These are phyloP conservation scores for Himalopsyche anomala DNA, from an alignment of 2,888 invertebrate genomes.

Conservation along the genomic window DNA sequence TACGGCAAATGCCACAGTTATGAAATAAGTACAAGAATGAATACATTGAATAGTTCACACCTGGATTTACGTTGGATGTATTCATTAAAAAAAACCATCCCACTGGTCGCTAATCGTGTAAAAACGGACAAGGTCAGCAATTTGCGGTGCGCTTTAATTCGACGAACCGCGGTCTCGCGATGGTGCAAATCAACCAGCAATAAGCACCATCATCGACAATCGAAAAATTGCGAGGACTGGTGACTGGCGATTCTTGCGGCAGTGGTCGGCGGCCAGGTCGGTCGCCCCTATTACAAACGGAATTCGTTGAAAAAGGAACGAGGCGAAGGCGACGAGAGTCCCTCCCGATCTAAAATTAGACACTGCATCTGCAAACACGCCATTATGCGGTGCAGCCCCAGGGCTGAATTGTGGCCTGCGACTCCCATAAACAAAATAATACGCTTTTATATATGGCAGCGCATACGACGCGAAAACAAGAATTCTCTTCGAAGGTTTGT, in stretches of 20 bases:
- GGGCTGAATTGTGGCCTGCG: background rate
- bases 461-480: too few relatives aligned
- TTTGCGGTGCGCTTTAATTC: background rate
- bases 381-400: constrained; percentile 28
- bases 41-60: too few relatives aligned
- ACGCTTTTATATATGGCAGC: too few relatives aligned
- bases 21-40: too few relatives aligned
- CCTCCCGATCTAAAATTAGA: constrained; percentile 37
- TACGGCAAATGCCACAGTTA: too few relatives aligned
- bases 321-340: constrained; percentile 26
- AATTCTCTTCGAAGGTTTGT: too few relatives aligned
- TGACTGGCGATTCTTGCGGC: constrained; percentile 19
- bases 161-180: background rate
- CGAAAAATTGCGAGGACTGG: background rate
- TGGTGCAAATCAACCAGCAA: constrained; percentile 6
- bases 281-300: constrained; percentile 24
- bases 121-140: background rate
- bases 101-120: background rate
- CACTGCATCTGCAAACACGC: constrained; percentile 42
- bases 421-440: too few relatives aligned
- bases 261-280: constrained; percentile 12
- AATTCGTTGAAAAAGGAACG: constrained; percentile 40
- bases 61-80: too few relatives aligned
- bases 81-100: too few relatives aligned
- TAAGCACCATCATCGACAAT: background rate